A percentile compares a stretch with the other conserved stretches of the same genome.
phyloP scores from a whole-genome alignment of 2,888 invertebrate species.

The Sinohyriopsis cumingii region DNA sequence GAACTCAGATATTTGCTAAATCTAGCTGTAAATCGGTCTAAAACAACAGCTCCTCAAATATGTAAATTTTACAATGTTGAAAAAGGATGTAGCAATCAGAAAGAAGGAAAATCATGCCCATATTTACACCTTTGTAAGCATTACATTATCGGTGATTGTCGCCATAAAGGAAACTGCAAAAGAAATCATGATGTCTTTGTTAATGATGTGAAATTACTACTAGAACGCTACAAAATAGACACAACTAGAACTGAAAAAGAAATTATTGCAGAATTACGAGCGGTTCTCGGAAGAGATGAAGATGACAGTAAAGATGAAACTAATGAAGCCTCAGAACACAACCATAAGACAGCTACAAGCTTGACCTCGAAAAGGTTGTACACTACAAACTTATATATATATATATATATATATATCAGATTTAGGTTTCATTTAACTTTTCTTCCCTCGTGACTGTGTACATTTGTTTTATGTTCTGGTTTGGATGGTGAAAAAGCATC shows the following conservation, averaged over 20 bases:
- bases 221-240: conserved; percentile 39
- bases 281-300: no score
- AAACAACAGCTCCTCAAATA: conserved; percentile 32
- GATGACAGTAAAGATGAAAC: no score
- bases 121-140: conserved; percentile 46
- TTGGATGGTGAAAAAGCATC: no score
- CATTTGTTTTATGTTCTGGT: no score
- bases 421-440: no score
- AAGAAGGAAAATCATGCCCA: conserved; percentile 25
- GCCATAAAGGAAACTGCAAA: conserved; percentile 37
- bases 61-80: conserved; percentile 47
- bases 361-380: no score
- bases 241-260: conserved; percentile 38
- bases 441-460: no score
- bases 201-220: conserved; percentile 15
- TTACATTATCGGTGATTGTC: conserved; percentile 35
- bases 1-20: conserved; percentile 34
- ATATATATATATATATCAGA: no score
- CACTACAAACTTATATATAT: no score
- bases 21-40: conserved; percentile 23
- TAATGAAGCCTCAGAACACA: no score
- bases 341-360: no score
- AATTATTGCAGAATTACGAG: conserved; percentile 34
- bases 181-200: conserved; percentile 42
- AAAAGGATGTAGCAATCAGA: conserved; percentile 32